Percentiles rank a stretch among this genome's conserved stretches.
These are phyloP conservation scores for Brenthis ino DNA, from an alignment of 2,888 invertebrate species.

Conservation along the genomic window DNA sequence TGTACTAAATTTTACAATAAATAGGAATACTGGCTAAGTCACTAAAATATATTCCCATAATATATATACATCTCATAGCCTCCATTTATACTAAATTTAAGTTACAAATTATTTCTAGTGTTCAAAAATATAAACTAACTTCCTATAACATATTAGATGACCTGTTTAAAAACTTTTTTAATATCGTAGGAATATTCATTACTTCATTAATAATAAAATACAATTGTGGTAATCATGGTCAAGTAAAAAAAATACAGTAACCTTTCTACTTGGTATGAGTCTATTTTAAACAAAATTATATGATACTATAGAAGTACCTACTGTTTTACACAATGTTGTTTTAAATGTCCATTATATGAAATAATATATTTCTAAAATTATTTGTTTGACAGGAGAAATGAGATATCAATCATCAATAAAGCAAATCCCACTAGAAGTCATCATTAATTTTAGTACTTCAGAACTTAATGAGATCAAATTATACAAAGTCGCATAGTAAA, in stretches of 20 bases:
- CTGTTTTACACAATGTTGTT: neutral
- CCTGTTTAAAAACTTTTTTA: conserved; percentile 1
- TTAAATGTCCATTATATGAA: conserved; percentile 10
- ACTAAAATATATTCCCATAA: conserved; percentile 26
- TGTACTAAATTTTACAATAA: conserved; percentile 42
- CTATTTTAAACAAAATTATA: too few relatives aligned
- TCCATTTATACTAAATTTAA: conserved; percentile 27
- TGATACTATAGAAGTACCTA: too few relatives aligned
- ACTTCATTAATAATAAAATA: too few relatives aligned
- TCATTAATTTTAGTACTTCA: conserved; percentile 18
- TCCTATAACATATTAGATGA: conserved; percentile 22
- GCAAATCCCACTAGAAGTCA: conserved; percentile 19
- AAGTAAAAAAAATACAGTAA: too few relatives aligned
- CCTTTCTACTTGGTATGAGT: too few relatives aligned
- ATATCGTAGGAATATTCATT: neutral
- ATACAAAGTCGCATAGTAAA: conserved; percentile 23
- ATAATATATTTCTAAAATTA: neutral
- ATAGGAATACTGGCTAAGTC: conserved; percentile 49
- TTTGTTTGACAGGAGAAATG: neutral
- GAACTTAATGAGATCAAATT: conserved; percentile 33
- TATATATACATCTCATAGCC: conserved; percentile 42
- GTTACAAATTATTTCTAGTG: conserved; percentile 27
- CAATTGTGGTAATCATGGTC: too few relatives aligned
- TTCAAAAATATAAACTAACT: conserved; percentile 23
- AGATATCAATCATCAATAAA: neutral